Base-by-base conservation (phyloP, 2,113 vertebrate species). In the Dryoscopus gambensis region DNA sequence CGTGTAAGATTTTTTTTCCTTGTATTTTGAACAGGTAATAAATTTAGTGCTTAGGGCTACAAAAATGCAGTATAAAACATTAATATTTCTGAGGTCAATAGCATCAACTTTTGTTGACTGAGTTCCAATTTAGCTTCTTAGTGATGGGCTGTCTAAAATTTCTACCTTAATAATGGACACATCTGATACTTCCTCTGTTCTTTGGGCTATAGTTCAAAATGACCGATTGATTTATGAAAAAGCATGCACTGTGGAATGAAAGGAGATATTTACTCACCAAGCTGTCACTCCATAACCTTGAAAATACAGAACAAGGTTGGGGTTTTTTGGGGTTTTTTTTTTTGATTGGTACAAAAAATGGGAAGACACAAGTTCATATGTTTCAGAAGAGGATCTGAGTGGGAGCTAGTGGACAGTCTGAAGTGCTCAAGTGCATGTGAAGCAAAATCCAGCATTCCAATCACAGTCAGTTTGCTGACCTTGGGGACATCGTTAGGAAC, bases 121-220 rank as follows among this genome's bases (percentile, higher is more conserved):
- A 90, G 44, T 90, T 87, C 56, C 68, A 92, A 2, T 75, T 81
- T 47, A 84, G 64, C 60, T 78, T 70, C 52, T 93, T 40, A 20
- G 50, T 90, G 42, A 74, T 63, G 55, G 21, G 55, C 27, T 82
- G 67, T 87, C 81, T 95, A 62, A 91, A 87, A 76, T 95, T 94
- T 77, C 87, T 84, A 1, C 56, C 47, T 76, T 94, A 83, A 65
- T 93, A 89, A 95, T 73, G 77, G 70, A 14, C 69, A 76, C 70
- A 90, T 74, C 39, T 93, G 93, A 87, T 89, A 96, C 81, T 94
- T 96, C 88, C 88, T 93, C n/a, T 90, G 57, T 87, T 96, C 80
- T 90, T 94, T 82, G 62, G n/a, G 28, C 52, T 82, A 5, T 25
- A 37, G 74, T 68, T 94, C 57, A 79, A 81, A 93, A 78, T 80